Evolutionary conservation across 2,797 vertebrate genomes (phyloP), one percentile per base, ranked within the genome.

Genomic region (Hyperoplus lanceolatus): DNA sequence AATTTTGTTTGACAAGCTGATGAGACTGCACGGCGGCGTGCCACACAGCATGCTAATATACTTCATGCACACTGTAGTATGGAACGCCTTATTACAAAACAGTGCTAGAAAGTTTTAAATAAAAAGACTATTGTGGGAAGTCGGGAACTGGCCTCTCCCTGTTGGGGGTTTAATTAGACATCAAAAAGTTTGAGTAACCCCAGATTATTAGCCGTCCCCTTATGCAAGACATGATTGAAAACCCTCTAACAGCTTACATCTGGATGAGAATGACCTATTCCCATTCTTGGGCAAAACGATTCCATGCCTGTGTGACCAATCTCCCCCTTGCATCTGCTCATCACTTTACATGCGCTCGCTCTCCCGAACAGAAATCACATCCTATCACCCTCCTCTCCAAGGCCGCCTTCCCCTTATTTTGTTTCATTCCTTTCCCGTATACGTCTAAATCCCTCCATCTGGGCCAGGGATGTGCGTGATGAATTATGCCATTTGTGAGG

Each of bases 1-100:
- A 91, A 92, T 92, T 91, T 90, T 58, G 80, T 87, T 80, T 91
- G 91, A 92, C 89, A 90, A 88, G 89, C 85, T 87, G 88, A 90
- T 87, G 90, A 89, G 91, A 62, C 76, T 43, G 79, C 75, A 15
- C 68, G 12, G n/a, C 21, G 45, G n/a, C 21, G 45, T 6, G 56
- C 62, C 55, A 10, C 74, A 0, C 78, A 42, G 89, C 90, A 90
- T 90, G 80, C 86, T 87, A 85, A 93, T 88, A n/a, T 3, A 50
- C 62, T 4, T 48, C 56, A 0, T 48, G 84, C 60, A 36, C 39
- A 5, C 45, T 50, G 43, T 41, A 70, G 63, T 58, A 63, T 65
- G 54, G 50, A 42, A 48, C 18, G 12, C 56, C 61, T 41, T 45
- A 29, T 72, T 72, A 64, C 53, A 65, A 72, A 13, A 15, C 65